phyloP scores from a whole-genome alignment of 2,797 vertebrate genomes.

The Falco columbarius region DNA sequence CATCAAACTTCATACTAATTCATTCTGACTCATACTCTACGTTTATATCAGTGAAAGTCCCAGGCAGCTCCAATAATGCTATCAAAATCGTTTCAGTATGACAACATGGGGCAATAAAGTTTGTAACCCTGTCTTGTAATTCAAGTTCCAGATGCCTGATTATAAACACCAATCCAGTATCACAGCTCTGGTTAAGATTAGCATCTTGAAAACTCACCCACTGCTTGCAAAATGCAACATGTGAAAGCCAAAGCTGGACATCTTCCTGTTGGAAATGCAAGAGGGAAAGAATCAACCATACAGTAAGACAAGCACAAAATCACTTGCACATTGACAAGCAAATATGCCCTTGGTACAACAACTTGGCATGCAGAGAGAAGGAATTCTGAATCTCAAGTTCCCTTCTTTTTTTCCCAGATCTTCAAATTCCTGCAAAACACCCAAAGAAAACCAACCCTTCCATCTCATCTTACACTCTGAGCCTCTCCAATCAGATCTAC shows the following conservation, averaged over 20 bases:
- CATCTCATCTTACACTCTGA: not conserved
- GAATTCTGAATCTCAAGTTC: not conserved
- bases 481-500: not conserved
- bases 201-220: slow-evolving; percentile 85
- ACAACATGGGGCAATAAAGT: not conserved
- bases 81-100: not conserved
- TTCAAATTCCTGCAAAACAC: not conserved
- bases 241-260: slow-evolving; percentile 94
- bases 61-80: not conserved
- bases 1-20: not conserved
- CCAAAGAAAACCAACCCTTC: not conserved
- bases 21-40: not conserved
- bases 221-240: slow-evolving; percentile 94
- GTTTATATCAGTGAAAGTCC: not conserved
- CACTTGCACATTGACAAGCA: not conserved
- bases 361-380: not conserved
- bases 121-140: not conserved
- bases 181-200: not conserved
- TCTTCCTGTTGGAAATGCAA: slow-evolving; percentile 83
- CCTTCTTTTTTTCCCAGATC: not conserved
- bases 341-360: rapidly evolving
- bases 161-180: not conserved
- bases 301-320: not conserved
- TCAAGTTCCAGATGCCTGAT: not conserved
- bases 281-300: not conserved